Evolutionary conservation across 2,888 invertebrate species (phyloP), one percentile per base, ranked within the genome.

Genomic region (Aleiodes leptofemur): DNA sequence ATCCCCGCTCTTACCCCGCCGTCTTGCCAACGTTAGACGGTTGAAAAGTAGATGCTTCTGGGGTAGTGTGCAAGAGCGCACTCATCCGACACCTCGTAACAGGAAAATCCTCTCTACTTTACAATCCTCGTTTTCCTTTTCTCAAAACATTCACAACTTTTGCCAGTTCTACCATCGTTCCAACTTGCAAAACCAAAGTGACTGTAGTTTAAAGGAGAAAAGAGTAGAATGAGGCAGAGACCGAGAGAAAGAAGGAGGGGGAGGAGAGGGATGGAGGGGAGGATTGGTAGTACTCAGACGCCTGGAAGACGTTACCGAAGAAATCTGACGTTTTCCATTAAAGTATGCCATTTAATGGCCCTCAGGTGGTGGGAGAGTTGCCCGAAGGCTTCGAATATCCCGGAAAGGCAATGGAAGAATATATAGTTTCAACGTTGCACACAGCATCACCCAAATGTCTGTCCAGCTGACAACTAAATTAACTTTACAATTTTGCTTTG

Each of bases 401-500:
- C 76, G 76, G 74, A 75, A 79, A 14, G 68, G 78, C 77, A 82
- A 80, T 81, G 82, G 34, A 23, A 80, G 78, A 81, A 82, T 68
- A 68, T 68, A 68, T 82, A 81, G 80, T 82, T 82, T 82, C 66
- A 64, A 64, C 68, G 68, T 68, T 68, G 79, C 80, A 79, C 78
- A 77, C 70, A 56, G 69, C 76, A 75, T 77, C 79, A 77, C 73
- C 76, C 76, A 43, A 43, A 43, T 43, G 78, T 76, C 73, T 74
- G 78, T 76, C 80, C 78, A 76, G 75, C 82, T 83, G 83, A 83
- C 84, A 83, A 82, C 83, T 82, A 83, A 83, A 84, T 84, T 83
- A 83, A 84, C 84, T 85, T 85, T 83, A 84, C 82, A 82, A 81
- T 82, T 78, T 78, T 78, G 43, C 55, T 57, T 61, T 76, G 29